Percentiles rank a stretch among this genome's conserved stretches.
phyloP scores from a whole-genome alignment of 2,888 invertebrate genomes.

The Dolomedes plantarius region DNA sequence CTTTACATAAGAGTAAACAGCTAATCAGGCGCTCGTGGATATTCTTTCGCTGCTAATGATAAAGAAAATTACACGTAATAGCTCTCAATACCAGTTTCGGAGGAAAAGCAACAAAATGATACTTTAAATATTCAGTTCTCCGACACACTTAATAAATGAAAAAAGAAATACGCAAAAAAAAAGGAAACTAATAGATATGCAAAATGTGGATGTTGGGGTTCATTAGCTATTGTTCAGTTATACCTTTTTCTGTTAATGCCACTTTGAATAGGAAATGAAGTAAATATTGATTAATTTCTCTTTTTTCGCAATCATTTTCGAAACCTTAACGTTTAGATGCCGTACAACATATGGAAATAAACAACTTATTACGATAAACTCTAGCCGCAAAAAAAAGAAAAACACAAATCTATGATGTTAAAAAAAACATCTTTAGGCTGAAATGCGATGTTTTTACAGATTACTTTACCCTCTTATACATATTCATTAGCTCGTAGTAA shows the following conservation, averaged over 20 bases:
- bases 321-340: background rate
- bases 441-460: slow-evolving; percentile 58
- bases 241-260: background rate
- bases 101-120: background rate
- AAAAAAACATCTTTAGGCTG: slow-evolving; percentile 40
- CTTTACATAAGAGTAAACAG: background rate
- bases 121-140: background rate
- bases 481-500: slow-evolving; percentile 57
- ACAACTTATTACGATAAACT: slow-evolving; percentile 23
- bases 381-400: slow-evolving; percentile 26
- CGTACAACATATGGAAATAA: slow-evolving; percentile 9
- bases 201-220: slow-evolving; percentile 11
- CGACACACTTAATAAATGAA: background rate
- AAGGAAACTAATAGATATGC: slow-evolving; percentile 21
- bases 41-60: background rate
- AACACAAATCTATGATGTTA: background rate
- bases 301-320: background rate
- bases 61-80: background rate
- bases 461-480: slow-evolving; percentile 49
- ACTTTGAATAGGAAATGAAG: slow-evolving; percentile 15
- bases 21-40: background rate
- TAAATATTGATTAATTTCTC: slow-evolving; percentile 35
- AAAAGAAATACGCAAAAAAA: background rate
- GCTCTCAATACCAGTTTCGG: background rate
- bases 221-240: slow-evolving; percentile 43